Base-by-base conservation (phyloP, 2,113 vertebrate genomes). In the Cygnus buccinator region DNA sequence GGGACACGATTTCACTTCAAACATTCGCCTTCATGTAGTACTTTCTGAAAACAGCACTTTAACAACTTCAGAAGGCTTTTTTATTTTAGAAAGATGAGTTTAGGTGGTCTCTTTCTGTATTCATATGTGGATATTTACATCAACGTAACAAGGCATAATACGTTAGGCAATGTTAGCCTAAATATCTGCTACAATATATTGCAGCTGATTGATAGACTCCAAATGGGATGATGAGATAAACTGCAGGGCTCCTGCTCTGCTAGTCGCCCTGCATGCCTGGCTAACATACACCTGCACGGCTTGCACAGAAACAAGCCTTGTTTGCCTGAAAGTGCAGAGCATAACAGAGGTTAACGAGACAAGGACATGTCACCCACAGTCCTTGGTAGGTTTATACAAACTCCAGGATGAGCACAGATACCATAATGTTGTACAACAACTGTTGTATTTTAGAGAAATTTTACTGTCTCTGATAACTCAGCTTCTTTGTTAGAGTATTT, bases 81-180 rank as follows among this genome's bases (percentile, higher is more conserved):
- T 54, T 76, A 37, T 65, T 88, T 44, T 77, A 84, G 73, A 73
- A 95, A 93, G 61, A 93, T 89, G 61, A 91, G 73, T 93, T 97
- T 52, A 87, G 74, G 29, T 91, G 39, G 52, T 73, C 25, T 95
- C 92, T 48, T 7, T n/a, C 65, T 39, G 10, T 22, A 6, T 13
- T 26, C 21, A 25, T 68, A 0, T 3, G 19, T 21, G n/a, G 31
- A 3, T 33, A 20, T 14, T 78, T 79, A 57, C 16, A 71, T 52
- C 46, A 67, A 13, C 14, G 7, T 26, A 57, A 46, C 4, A 1
- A 15, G 62, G 17, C 2, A 21, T 21, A 72, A 48, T 7, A 25
- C 50, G 37, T 3, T 3, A 19, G 31, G 43, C 12, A 75, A 58
- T 5, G 8, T 29, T 11, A 18, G 77, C 58, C 89, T 90, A 95